These are phyloP conservation scores for Cremastinae sp. DNA, from an alignment of 2,888 invertebrate species.

Conservation along the genomic window DNA sequence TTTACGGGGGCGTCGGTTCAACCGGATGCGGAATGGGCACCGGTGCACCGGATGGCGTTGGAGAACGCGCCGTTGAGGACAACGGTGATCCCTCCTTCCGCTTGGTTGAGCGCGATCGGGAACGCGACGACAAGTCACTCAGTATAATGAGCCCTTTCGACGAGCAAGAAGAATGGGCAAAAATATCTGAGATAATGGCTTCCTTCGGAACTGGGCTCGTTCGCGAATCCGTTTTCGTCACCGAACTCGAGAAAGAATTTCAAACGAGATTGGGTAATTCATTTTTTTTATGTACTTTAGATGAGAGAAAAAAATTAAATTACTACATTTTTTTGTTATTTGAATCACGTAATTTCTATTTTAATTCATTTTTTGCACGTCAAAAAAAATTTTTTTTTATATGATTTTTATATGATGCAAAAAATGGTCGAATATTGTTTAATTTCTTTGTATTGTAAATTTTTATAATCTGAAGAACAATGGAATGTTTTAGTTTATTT, in stretches of 20 bases:
- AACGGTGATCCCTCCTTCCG: constrained; percentile 77
- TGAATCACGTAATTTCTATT: no score
- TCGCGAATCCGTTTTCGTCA: constrained; percentile 88
- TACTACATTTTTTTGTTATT: not conserved
- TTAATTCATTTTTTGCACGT: no score
- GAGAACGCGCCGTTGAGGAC: constrained; percentile 75
- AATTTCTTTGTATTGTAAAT: no score
- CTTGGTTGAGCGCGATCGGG: constrained; percentile 76
- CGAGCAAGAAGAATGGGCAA: constrained; percentile 97
- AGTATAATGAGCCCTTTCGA: constrained; percentile 93
- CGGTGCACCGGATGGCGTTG: constrained; percentile 80
- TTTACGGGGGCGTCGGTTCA: constrained; percentile 83
- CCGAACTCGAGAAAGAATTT: constrained; percentile 90
- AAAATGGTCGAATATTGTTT: no score
- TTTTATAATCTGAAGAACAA: no score
- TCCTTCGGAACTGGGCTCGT: constrained; percentile 93
- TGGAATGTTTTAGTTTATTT: no score
- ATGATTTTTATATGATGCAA: no score
- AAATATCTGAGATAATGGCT: constrained; percentile 97
- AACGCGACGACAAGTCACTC: constrained; percentile 80
- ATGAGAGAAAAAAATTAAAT: no score
- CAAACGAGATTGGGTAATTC: constrained; percentile 86
- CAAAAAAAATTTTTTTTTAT: no score
- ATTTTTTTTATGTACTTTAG: no score
- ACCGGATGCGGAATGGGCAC: constrained; percentile 76